Evolutionary conservation across 1,140 invertebrate genomes (phyloP), one percentile per base, ranked within the genome.

Genomic region (Laupala kohalensis): DNA sequence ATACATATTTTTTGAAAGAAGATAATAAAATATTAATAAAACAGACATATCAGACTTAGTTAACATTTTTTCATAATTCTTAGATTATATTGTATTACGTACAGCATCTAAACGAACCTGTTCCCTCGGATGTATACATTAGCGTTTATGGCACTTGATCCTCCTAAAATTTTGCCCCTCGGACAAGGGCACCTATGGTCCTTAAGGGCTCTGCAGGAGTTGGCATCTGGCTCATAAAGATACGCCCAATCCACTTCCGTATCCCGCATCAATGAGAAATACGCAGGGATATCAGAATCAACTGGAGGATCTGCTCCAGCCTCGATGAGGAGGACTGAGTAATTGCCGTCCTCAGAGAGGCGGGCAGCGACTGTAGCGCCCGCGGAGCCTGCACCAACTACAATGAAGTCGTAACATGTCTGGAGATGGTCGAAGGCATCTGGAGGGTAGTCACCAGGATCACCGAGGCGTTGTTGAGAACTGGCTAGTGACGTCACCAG

Each of bases 61-160:
- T n/a, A n/a, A n/a, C n/a, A n/a, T n/a, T n/a, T n/a, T n/a, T n/a
- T n/a, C n/a, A n/a, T n/a, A n/a, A n/a, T n/a, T n/a, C n/a, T n/a
- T n/a, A n/a, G n/a, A n/a, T n/a, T n/a, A n/a, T n/a, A n/a, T n/a
- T n/a, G n/a, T n/a, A n/a, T n/a, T n/a, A n/a, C n/a, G n/a, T n/a
- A n/a, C n/a, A n/a, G n/a, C n/a, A n/a, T n/a, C n/a, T n/a, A 4
- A 4, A 53, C 37, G 37, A 2, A 53, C 37, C 84, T 84, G 80
- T 92, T 88, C 0, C 94, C 94, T 64, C 94, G 83, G 1, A 92
- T 89, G 78, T 95, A 94, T 13, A 93, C 88, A 91, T 95, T 93
- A 68, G 88, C 92, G 78, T 96, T 95, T 23, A 96, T 86, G 3
- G 90, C 86, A 25, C 89, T 91, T 1, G 87, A 86, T 1, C 93